Conservation (phyloP, 2,888 invertebrate genomes). For the Quadroppia sp. region DNA sequence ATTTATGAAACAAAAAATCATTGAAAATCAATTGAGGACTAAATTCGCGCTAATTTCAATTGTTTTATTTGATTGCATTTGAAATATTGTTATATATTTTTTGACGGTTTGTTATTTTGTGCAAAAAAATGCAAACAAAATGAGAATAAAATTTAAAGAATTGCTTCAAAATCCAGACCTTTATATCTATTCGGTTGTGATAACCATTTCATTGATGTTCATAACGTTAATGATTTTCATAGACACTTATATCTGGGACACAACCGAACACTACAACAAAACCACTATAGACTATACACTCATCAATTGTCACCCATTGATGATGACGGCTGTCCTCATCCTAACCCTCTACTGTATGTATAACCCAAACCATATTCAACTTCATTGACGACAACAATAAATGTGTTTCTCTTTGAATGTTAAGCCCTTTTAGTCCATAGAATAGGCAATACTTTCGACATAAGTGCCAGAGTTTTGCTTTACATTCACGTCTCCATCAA, state of each 20-base stretch:
- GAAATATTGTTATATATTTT: no score
- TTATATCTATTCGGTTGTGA: background rate
- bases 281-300: background rate
- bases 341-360: background rate
- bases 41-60: no score
- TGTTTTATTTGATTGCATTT: no score
- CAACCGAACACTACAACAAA: background rate
- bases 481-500: constrained; percentile 4
- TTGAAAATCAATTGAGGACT: no score
- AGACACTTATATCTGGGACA: background rate
- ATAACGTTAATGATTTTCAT: constrained; percentile 16
- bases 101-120: no score
- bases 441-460: background rate
- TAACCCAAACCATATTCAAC: background rate
- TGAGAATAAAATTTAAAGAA: background rate
- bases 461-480: background rate
- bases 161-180: background rate
- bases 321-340: background rate
- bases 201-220: background rate
- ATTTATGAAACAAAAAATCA: no score
- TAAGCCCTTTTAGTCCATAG: constrained; percentile 16
- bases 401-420: background rate
- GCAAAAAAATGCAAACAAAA: no score
- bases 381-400: no score
- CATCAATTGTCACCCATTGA: background rate